Evolutionary conservation across 2,888 invertebrate species (phyloP), one percentile per base, ranked within the genome.

Genomic region (Aromia moschata): DNA sequence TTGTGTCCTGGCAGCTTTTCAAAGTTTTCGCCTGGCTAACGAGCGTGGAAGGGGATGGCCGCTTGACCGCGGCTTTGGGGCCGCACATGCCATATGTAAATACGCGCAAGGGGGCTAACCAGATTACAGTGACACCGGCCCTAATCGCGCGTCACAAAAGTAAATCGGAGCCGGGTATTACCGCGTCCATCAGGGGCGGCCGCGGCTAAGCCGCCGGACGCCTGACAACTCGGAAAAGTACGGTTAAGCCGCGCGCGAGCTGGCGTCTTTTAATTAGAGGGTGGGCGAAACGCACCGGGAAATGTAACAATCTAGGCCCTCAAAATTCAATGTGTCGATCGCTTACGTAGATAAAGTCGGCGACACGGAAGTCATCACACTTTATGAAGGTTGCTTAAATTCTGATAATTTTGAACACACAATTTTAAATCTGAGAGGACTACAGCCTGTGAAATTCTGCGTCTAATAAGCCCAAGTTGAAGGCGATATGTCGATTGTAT

Each of bases 61-160:
- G 64, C 45, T 53, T 45, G 63, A 58, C 63, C 60, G 60, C 64
- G 60, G 60, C 45, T 54, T 59, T 62, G 56, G 14, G 44, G 25
- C 18, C 55, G 38, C 56, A 61, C 64, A n/a, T n/a, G n/a, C 56
- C 69, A 64, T 64, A 69, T 69, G 69, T 62, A 69, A 69, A 68
- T 66, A 53, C 16, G 12, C n/a, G 45, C 36, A 60, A 61, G 65
- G 67, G 69, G 37, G 63, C 65, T 67, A 68, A 68, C 67, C 64
- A 71, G 70, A 71, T 71, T 71, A 71, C 58, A 59, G 59, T 68
- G 71, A 71, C 70, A 67, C 55, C 62, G 37, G 63, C 62, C n/a
- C 65, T 71, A 71, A 71, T 68, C 71, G 70, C 64, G 58, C 65
- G 62, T 69, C 68, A 70, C 63, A 67, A 64, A 67, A 71, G 65